Percentiles rank a stretch among this genome's conserved stretches.
Evolutionary conservation across 2,888 invertebrate genomes (phyloP).

Genomic region (Exephanes ischioxanthus): DNA sequence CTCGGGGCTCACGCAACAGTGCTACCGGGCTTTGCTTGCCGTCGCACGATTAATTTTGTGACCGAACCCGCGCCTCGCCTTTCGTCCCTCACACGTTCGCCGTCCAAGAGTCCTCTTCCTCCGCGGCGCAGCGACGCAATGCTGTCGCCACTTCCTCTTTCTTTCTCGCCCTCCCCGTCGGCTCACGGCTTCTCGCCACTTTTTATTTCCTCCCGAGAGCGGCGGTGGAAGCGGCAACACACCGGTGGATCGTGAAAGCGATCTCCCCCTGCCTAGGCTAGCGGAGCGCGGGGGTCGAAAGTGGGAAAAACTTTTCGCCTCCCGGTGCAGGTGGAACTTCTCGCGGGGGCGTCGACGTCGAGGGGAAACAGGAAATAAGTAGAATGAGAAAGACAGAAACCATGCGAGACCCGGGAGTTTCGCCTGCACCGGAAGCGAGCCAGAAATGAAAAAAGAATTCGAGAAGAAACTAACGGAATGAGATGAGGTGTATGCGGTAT

Average conservation of each 20-base stretch:
- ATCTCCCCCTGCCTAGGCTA: background rate
- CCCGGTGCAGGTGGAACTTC: slow-evolving; percentile 20
- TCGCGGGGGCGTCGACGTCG: slow-evolving; percentile 16
- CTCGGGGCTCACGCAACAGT: slow-evolving; percentile 12
- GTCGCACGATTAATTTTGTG: slow-evolving; percentile 73
- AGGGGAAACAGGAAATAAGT: slow-evolving; percentile 17
- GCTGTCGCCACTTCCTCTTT: background rate
- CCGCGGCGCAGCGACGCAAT: background rate
- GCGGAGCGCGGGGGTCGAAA: background rate
- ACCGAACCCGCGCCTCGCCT: slow-evolving; percentile 45
- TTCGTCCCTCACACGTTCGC: slow-evolving; percentile 19
- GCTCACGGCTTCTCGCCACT: background rate
- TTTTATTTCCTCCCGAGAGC: slow-evolving; percentile 22
- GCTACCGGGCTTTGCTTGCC: slow-evolving; percentile 51
- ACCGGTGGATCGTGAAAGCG: slow-evolving; percentile 17
- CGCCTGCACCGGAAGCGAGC: background rate
- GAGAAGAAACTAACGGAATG: slow-evolving; percentile 2
- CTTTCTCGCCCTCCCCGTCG: background rate
- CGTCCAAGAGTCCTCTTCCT: background rate
- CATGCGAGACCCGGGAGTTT: background rate
- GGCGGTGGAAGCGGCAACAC: background rate
- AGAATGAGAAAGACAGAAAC: slow-evolving; percentile 5
- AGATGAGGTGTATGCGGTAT: background rate
- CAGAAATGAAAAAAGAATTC: slow-evolving; percentile 3
- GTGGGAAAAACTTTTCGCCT: slow-evolving; percentile 18